phyloP scores from a whole-genome alignment of 2,888 invertebrate species.

The Archips xylosteana region DNA sequence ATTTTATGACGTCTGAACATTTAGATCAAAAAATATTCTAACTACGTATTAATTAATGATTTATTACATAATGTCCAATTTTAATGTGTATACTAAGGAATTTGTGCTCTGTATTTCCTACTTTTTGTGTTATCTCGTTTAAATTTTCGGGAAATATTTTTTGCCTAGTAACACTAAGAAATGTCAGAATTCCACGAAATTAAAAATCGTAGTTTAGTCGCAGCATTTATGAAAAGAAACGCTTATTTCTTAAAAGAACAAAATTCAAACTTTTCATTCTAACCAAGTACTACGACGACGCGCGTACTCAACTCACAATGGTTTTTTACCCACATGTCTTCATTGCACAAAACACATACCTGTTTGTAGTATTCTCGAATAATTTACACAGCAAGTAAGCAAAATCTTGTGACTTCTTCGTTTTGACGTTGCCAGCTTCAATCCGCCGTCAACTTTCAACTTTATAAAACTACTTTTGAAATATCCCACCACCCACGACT shows the following conservation, averaged over 20 bases:
- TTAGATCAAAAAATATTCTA: too few relatives aligned
- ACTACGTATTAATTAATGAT: too few relatives aligned
- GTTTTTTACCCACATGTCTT: not conserved
- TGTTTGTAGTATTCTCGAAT: not conserved
- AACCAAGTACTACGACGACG: not conserved
- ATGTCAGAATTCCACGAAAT: too few relatives aligned
- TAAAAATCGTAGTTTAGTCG: too few relatives aligned
- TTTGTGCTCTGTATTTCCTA: too few relatives aligned
- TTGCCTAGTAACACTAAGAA: too few relatives aligned
- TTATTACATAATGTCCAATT: too few relatives aligned
- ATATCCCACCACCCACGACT: not conserved
- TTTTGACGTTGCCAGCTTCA: not conserved
- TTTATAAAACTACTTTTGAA: not conserved
- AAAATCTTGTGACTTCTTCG: not conserved
- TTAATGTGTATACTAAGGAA: too few relatives aligned
- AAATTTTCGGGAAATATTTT: too few relatives aligned
- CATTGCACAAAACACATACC: not conserved
- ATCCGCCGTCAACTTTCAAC: not conserved
- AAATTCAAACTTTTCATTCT: not conserved
- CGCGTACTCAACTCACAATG: not conserved
- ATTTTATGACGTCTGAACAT: too few relatives aligned
- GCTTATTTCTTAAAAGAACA: not conserved
- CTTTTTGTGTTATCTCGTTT: too few relatives aligned
- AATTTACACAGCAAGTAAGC: not conserved
- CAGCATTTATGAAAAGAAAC: not conserved